A percentile compares a stretch with the other conserved stretches of the same genome.
phyloP scores from a whole-genome alignment of 2,888 invertebrate species.

The Pheosia gnoma region DNA sequence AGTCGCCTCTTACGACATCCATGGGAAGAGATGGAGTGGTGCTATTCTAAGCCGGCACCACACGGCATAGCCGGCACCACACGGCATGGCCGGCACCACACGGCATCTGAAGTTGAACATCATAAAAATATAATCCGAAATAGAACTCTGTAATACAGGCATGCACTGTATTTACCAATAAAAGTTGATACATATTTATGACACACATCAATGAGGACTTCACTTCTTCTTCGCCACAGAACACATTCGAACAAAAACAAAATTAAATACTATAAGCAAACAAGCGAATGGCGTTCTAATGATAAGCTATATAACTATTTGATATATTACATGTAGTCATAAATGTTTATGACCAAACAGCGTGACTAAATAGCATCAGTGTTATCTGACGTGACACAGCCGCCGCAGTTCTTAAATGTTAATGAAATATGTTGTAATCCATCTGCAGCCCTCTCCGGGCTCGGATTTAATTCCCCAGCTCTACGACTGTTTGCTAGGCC shows the following conservation, averaged over 20 bases:
- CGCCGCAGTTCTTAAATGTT: constrained; percentile 26
- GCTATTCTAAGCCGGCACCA: too few relatives aligned
- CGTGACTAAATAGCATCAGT: constrained; percentile 25
- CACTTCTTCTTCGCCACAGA: not conserved
- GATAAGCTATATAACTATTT: not conserved
- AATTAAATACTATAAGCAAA: not conserved
- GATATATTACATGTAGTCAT: not conserved
- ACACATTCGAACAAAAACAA: not conserved
- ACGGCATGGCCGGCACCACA: too few relatives aligned
- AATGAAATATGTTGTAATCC: constrained; percentile 29
- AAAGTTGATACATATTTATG: too few relatives aligned
- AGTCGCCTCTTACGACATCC: too few relatives aligned
- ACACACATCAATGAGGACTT: too few relatives aligned
- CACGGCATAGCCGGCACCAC: too few relatives aligned
- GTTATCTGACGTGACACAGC: constrained; percentile 35
- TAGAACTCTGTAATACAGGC: too few relatives aligned
- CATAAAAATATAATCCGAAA: too few relatives aligned
- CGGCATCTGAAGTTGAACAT: too few relatives aligned
- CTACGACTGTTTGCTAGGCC: constrained; percentile 57
- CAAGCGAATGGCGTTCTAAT: not conserved
- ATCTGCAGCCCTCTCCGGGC: constrained; percentile 38
- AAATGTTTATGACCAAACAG: constrained; percentile 1
- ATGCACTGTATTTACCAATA: too few relatives aligned
- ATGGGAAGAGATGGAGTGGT: too few relatives aligned
- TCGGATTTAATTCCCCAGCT: constrained; percentile 40